A percentile compares a stretch with the other conserved stretches of the same genome.
phyloP scores from a whole-genome alignment of 2,888 invertebrate genomes.

The Nomada flava region DNA sequence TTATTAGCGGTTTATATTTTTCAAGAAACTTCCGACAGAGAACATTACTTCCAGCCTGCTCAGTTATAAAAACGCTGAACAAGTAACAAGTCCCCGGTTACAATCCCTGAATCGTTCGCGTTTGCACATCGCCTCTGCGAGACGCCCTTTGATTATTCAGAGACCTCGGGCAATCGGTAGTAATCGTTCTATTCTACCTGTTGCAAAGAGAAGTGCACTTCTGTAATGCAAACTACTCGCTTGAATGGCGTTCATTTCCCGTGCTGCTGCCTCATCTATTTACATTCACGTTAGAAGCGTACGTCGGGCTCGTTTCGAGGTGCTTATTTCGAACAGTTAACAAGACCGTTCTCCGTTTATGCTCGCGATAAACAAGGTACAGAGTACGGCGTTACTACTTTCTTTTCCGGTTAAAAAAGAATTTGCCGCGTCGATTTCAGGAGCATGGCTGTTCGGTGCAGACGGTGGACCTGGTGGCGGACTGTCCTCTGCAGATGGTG shows the following conservation, averaged over 20 bases:
- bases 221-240: slow-evolving; percentile 28
- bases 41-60: too few species aligned
- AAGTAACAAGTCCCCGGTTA: slow-evolving; percentile 12
- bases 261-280: slow-evolving; percentile 9
- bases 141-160: slow-evolving; percentile 25
- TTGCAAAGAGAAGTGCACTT: slow-evolving; percentile 26
- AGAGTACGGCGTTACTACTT: background rate
- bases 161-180: background rate
- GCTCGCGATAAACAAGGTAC: background rate
- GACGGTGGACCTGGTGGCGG: slow-evolving; percentile 81
- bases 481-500: slow-evolving; percentile 74
- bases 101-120: slow-evolving; percentile 16
- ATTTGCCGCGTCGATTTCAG: slow-evolving; percentile 38
- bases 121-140: background rate
- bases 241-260: slow-evolving; percentile 31
- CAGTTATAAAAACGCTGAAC: too few species aligned
- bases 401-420: background rate
- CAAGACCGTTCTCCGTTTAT: background rate
- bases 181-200: slow-evolving; percentile 24
- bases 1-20: background rate
- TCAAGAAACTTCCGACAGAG: background rate
- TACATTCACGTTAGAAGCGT: slow-evolving; percentile 16
- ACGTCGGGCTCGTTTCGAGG: slow-evolving; percentile 7
- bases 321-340: slow-evolving; percentile 5
- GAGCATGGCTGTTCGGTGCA: slow-evolving; percentile 76